Evolutionary conservation across 2,888 invertebrate genomes (phyloP).

Genomic region (Ceriagrion tenellum): DNA sequence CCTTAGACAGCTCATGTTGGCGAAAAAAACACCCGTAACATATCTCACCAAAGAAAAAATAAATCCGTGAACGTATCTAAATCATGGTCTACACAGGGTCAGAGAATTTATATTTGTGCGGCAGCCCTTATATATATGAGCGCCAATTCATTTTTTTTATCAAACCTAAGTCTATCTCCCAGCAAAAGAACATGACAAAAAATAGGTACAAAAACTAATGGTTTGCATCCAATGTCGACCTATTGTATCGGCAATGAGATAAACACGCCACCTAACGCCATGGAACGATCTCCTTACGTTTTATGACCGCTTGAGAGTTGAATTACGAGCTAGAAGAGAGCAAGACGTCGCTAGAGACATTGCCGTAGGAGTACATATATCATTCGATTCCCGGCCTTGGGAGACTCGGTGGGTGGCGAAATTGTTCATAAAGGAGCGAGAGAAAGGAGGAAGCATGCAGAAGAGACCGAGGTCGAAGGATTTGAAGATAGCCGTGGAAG

Average conservation of each 20-base stretch:
- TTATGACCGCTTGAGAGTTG: not conserved
- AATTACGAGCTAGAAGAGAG: not conserved
- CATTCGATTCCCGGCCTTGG: not conserved
- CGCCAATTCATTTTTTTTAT: not conserved
- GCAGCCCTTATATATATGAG: not conserved
- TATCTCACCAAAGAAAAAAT: not conserved
- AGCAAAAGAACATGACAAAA: not conserved
- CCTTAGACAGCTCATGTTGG: not conserved
- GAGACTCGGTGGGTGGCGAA: not conserved
- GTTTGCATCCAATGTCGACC: not conserved
- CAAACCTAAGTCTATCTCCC: not conserved
- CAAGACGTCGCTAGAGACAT: not conserved
- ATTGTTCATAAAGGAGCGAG: not conserved
- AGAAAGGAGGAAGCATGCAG: not conserved
- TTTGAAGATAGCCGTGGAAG: not conserved
- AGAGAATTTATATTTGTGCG: not conserved
- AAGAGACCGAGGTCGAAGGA: not conserved
- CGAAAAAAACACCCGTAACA: not conserved
- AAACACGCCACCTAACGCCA: not conserved
- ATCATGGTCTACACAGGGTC: not conserved
- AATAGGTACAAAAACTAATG: not conserved
- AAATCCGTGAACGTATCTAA: not conserved
- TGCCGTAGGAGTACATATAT: not conserved
- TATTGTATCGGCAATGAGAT: not conserved
- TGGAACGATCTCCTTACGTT: not conserved